Percentiles rank a stretch among this genome's conserved stretches.
Conservation (phyloP, 2,888 invertebrate species). For the Halictus quadricinctus region DNA sequence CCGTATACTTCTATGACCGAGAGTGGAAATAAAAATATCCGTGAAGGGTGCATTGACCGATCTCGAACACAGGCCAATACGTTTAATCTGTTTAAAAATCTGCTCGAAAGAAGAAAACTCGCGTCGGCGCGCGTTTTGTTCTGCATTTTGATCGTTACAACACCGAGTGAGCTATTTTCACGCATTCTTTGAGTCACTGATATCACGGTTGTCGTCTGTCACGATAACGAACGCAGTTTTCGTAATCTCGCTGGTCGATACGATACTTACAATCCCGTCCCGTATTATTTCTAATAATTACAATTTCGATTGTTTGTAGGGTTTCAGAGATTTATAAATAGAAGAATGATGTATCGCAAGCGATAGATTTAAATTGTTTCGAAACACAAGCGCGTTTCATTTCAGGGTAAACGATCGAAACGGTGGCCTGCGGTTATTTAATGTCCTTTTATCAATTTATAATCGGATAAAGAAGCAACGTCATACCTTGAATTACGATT, state of each 20-base stretch:
- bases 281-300: constrained; percentile 33
- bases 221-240: constrained; percentile 62
- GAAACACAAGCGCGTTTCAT: neutral
- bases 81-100: constrained; percentile 29
- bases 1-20: constrained; percentile 32
- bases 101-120: constrained; percentile 4
- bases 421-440: neutral
- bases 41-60: constrained; percentile 53
- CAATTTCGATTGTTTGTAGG: neutral
- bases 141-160: constrained; percentile 48
- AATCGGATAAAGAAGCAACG: constrained; percentile 27
- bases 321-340: neutral
- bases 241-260: constrained; percentile 55
- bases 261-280: constrained; percentile 24
- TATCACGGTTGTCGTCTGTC: constrained; percentile 45
- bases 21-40: constrained; percentile 40
- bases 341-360: neutral
- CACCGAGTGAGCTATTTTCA: constrained; percentile 50
- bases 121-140: constrained; percentile 3
- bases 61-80: constrained; percentile 23
- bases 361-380: neutral
- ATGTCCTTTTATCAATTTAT: constrained; percentile 20
- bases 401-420: neutral
- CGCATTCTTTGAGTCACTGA: constrained; percentile 50
- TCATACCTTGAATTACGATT: constrained; percentile 25